Percentiles rank a stretch among this genome's conserved stretches.
phyloP scores from a whole-genome alignment of 2,113 vertebrate genomes.

The Upupa epops region DNA sequence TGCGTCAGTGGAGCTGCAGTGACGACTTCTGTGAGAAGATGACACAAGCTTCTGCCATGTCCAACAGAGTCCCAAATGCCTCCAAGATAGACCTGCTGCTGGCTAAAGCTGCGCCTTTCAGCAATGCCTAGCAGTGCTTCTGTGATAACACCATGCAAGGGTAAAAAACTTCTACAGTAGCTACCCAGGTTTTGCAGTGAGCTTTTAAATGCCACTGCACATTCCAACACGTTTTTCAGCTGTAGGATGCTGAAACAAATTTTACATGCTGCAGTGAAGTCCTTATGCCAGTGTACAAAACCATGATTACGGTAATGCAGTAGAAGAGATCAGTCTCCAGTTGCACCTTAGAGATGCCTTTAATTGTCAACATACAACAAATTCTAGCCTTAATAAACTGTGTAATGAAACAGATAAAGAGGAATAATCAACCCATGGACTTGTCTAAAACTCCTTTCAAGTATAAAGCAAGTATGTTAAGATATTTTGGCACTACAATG shows the following conservation, averaged over 20 bases:
- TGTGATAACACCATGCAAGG: not conserved
- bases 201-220: not conserved
- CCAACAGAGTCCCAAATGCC: rapidly evolving
- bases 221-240: not conserved
- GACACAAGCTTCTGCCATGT: not conserved
- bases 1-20: too few species aligned
- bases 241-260: not conserved
- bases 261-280: not conserved
- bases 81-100: rapidly evolving
- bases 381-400: not conserved
- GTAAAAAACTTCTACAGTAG: not conserved
- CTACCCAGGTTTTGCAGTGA: not conserved
- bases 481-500: not conserved
- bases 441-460: not conserved
- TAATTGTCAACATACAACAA: not conserved
- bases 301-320: not conserved
- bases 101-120: not conserved
- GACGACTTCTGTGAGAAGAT: not conserved
- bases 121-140: rapidly evolving
- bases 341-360: not conserved
- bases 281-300: not conserved
- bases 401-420: not conserved
- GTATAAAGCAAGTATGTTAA: not conserved
- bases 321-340: not conserved
- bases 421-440: not conserved